These are phyloP conservation scores for Copidosoma floridanum DNA, from an alignment of 1,140 invertebrate genomes.

Conservation along the genomic window DNA sequence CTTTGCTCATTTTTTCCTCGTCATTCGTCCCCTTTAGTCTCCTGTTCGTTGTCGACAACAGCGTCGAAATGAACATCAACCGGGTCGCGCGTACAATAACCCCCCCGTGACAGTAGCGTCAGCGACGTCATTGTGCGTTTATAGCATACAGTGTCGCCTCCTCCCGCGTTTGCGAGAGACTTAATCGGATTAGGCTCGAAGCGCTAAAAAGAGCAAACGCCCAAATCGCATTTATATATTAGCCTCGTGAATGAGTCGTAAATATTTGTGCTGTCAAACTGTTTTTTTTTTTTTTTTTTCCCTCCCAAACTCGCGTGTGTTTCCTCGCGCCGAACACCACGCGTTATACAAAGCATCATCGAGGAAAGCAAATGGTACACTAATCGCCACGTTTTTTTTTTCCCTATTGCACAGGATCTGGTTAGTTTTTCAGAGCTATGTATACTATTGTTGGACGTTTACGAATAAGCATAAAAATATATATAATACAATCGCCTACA, in stretches of 20 bases:
- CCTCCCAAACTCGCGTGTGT: conserved; percentile 1
- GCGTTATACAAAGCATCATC: no score
- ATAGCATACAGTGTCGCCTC: not conserved
- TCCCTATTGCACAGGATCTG: no score
- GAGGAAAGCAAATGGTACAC: no score
- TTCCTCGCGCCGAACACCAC: no score
- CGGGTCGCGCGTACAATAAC: conserved; percentile 13
- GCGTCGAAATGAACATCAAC: no score
- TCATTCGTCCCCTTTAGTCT: not conserved
- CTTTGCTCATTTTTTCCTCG: conserved; percentile 5
- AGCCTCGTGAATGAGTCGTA: conserved; percentile 57
- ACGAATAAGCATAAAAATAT: no score
- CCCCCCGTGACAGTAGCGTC: not conserved
- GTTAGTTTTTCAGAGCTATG: no score
- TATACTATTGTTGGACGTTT: no score
- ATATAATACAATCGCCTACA: no score
- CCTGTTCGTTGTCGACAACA: not conserved
- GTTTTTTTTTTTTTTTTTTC: conserved; percentile 26
- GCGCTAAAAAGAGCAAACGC: conserved; percentile 57
- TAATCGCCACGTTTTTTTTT: conserved; percentile 9
- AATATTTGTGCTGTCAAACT: conserved; percentile 55
- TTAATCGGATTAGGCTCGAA: conserved; percentile 50
- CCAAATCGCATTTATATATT: conserved; percentile 59
- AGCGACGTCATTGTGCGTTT: conserved; percentile 31
- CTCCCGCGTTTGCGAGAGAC: not conserved